Base-by-base conservation (phyloP, 2,888 invertebrate species). In the Spilosoma lubricipeda region DNA sequence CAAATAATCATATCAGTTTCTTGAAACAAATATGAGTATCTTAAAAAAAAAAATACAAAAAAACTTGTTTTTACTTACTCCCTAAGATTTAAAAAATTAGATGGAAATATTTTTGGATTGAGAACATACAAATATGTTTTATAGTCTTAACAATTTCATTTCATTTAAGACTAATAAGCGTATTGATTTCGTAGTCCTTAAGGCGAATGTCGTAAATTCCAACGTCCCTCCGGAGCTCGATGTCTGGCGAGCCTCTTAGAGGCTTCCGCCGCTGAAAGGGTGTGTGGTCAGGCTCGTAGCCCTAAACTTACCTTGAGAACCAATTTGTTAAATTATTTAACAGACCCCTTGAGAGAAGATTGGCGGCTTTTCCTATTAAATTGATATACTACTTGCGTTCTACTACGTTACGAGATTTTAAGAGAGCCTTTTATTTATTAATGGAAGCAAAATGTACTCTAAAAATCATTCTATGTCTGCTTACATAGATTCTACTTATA, bases 321-420 rank as follows among this genome's bases (percentile, higher is more conserved):
- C 92, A 92, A 93, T 93, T 93, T 91, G 91, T 93, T 93, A 93
- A 94, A 94, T 94, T 89, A 95, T 94, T 94, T 92, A 94, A 87
- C 88, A 90, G 86, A 86, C 89, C 85, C 87, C 87, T 78, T 78
- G 90, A 89, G 90, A 82, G 88, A 85, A 80, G 77, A 77, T 85
- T 77, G 77, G 81, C 77, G 77, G 79, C 85, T 83, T 81, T 83
- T 77, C 75, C 68, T 83, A 89, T 91, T 89, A 90, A 89, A 83
- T 84, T 80, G 81, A 84, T 82, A 80, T 81, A 80, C 77, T 80
- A 77, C 74, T 48, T 66, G 48, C 39, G 68, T 56, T 63, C 42
- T 23, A 66, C 23, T 66, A 30, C 27, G 39, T 70, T 42, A 27
- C 4, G 27, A 63, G 18, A 56, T 75, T 63, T 63, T 52, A 71